phyloP scores from a whole-genome alignment of 2,797 vertebrate species.

The Melanotaenia boesemani region DNA sequence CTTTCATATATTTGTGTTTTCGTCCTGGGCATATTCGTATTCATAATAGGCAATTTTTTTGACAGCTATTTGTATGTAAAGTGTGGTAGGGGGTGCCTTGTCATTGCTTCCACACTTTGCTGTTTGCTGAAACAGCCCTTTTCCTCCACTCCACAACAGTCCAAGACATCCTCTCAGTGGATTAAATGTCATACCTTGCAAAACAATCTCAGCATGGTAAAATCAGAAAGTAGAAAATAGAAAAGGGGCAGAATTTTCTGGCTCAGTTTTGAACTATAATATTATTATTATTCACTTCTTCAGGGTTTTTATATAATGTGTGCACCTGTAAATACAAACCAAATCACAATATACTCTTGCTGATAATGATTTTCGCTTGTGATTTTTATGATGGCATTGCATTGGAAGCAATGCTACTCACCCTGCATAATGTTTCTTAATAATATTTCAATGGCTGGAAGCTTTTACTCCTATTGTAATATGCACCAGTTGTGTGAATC shows the following conservation, averaged over 20 bases:
- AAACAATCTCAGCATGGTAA: constrained; percentile 54
- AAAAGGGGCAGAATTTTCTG: constrained; percentile 44
- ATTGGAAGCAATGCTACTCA: constrained; percentile 39
- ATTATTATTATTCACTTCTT: constrained; percentile 34
- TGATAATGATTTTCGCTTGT: constrained; percentile 54
- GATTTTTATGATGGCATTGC: constrained; percentile 59
- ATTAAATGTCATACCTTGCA: constrained; percentile 65
- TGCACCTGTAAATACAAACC: constrained; percentile 28
- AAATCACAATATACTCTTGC: constrained; percentile 1
- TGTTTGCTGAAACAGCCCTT: constrained; percentile 81
- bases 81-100: constrained; percentile 58
- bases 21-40: constrained; percentile 74
- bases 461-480: constrained; percentile 38
- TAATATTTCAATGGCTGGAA: constrained; percentile 43
- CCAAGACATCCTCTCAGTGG: constrained; percentile 72
- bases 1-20: constrained; percentile 72
- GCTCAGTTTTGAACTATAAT: constrained; percentile 46
- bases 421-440: constrained; percentile 54
- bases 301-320: constrained; percentile 34
- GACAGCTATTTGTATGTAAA: constrained; percentile 88
- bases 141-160: constrained; percentile 56
- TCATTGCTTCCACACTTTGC: constrained; percentile 71
- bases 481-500: constrained; percentile 53
- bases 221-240: constrained; percentile 45
- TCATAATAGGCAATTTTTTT: constrained; percentile 84